Evolutionary conservation across 2,888 invertebrate genomes (phyloP), one percentile per base, ranked within the genome.

Genomic region (Phortica okadai): DNA sequence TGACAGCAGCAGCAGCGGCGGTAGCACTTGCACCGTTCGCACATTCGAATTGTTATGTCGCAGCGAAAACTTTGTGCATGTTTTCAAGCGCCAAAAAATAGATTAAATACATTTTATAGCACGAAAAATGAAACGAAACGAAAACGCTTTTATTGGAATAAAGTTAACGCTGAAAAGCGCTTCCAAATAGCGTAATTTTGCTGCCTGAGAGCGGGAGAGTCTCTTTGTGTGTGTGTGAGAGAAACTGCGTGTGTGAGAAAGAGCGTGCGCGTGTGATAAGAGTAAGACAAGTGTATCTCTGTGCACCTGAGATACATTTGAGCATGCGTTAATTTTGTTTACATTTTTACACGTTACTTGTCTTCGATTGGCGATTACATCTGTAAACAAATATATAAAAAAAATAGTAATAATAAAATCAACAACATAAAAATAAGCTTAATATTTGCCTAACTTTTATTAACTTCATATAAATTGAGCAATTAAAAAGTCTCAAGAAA

Each of bases 291-390:
- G 56, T 56, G 16, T 33, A 5, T 33, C 4, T 33, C 33, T 33
- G 33, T 33, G 33, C 33, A 33, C 2, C 33, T 33, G 64, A 33
- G 41, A 14, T n/a, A 41, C 8, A 44, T 6, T 69, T 56, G 16
- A n/a, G 44, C 88, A 76, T 88, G 85, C 88, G 88, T 85, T 79
- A 76, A 79, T 78, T 86, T 85, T 85, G 85, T 85, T 85, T 85
- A 85, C 85, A 85, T 85, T 88, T 85, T 85, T 78, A 78, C 82
- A 79, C 78, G 79, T 84, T 77, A 75, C 74, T 82, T 77, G 73
- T 11, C 45, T 59, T 41, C 33, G 42, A n/a, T 16, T 54, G 33
- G 56, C 70, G n/a, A 80, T 80, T 76, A 0, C 33, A 44, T 42
- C 83, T 82, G 81, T 50, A 58, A 67, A 44, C n/a, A 67, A 67